phyloP scores from a whole-genome alignment of 2,113 vertebrate species.

The Athene cunicularia region DNA sequence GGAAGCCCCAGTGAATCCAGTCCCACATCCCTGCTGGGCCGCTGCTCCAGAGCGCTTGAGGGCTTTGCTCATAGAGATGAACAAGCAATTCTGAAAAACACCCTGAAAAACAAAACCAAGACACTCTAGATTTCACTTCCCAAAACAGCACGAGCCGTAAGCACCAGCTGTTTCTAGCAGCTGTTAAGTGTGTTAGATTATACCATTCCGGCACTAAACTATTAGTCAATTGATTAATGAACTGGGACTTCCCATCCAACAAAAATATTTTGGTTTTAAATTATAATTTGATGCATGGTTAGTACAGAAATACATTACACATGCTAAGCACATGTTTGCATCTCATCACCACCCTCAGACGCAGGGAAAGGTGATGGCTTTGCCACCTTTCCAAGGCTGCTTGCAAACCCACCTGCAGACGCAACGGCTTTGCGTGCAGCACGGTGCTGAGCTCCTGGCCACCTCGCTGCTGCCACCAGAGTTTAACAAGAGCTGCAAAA shows the following conservation, averaged over 20 bases:
- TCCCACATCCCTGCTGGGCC: not conserved
- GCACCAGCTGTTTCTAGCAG: conserved; percentile 50
- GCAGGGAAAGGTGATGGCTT: not conserved
- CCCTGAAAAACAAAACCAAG: not conserved
- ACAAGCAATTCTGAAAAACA: not conserved
- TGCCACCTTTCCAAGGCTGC: not conserved
- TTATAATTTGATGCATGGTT: conserved; percentile 22
- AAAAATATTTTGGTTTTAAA: conserved; percentile 52
- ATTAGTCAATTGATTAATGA: conserved; percentile 66
- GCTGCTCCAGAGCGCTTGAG: not conserved
- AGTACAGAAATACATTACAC: not conserved
- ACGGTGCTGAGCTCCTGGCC: not conserved
- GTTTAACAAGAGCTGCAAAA: not conserved
- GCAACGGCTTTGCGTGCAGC: not conserved
- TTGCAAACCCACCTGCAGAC: not conserved
- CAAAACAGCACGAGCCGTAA: not conserved
- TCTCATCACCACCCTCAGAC: not conserved
- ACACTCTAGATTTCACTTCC: not conserved
- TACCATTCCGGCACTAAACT: not conserved
- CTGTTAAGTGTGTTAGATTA: not conserved
- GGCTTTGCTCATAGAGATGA: not conserved
- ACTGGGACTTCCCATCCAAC: conserved; percentile 37
- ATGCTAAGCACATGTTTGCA: not conserved
- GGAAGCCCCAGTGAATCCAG: not conserved
- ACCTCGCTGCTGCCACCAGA: not conserved